Percentiles rank a stretch among this genome's conserved stretches.
Conservation (phyloP, 1,140 invertebrate genomes). For the Macrobrachium rosenbergii region DNA sequence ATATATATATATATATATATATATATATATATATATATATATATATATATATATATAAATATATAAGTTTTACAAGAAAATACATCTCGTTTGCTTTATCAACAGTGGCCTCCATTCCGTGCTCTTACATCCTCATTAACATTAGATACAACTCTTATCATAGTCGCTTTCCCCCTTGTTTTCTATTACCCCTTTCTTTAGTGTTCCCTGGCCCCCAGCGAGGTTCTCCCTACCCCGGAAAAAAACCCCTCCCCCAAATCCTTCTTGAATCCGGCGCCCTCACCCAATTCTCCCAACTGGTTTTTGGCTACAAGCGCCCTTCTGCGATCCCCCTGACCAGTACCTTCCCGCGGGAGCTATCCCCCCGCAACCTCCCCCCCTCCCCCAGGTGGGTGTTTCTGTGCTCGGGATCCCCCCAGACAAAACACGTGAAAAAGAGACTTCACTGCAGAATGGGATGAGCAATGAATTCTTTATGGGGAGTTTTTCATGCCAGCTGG, state of each 20-base stretch:
- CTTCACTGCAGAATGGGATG: conserved; percentile 53
- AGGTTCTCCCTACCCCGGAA: background rate
- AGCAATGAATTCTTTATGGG: conserved; percentile 60
- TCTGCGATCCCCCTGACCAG: background rate
- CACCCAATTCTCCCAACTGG: background rate
- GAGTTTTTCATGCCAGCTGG: conserved; percentile 52
- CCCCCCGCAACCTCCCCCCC: background rate
- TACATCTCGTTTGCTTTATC: background rate
- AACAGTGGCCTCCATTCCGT: too few relatives aligned
- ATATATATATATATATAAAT: conserved; percentile 4
- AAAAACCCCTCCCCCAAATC: too few relatives aligned
- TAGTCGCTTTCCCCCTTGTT: background rate
- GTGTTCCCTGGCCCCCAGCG: background rate
- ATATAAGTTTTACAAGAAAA: background rate
- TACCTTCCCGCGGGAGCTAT: too few relatives aligned
- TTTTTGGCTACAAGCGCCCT: background rate
- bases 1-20: too few relatives aligned
- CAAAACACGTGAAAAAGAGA: conserved; percentile 51
- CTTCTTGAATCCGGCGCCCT: background rate
- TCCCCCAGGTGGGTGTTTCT: background rate
- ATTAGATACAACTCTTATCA: too few relatives aligned
- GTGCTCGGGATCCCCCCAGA: conserved; percentile 5
- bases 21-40: background rate
- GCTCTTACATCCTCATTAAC: too few relatives aligned
- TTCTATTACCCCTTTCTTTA: conserved; percentile 1